Evolutionary conservation across 30 jellyfish, hydroid and myxozoan genomes (phyloP).

Genomic region (Hydractinia symbiolongicarpus): DNA sequence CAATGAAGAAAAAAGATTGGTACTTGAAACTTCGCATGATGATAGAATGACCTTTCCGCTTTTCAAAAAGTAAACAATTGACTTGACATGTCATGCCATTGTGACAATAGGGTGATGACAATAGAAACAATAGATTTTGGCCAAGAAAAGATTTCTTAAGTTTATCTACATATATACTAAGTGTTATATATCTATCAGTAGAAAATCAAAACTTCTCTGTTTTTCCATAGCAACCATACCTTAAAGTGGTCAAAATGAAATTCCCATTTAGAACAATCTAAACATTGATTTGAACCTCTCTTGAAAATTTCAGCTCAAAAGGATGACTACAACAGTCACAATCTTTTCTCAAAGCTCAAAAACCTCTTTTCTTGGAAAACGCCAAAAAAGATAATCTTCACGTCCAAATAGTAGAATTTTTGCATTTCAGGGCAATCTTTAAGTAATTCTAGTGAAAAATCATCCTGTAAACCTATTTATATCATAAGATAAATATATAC

Average conservation of each 20-base stretch:
- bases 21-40: not conserved
- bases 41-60: not conserved
- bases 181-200: not conserved
- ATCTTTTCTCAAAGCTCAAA: conserved; percentile 12
- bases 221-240: not conserved
- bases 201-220: conserved; percentile 9
- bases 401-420: not conserved
- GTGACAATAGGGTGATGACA: conserved; percentile 18
- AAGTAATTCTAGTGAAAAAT: not conserved
- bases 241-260: not conserved
- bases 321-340: not conserved
- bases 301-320: conserved; percentile 14
- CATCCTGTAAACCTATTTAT: not conserved
- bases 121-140: not conserved
- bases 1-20: not conserved
- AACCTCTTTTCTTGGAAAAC: not conserved
- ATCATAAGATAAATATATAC: not conserved
- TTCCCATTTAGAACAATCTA: not conserved
- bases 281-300: not conserved
- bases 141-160: not conserved
- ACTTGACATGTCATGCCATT: not conserved
- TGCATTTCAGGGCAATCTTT: not conserved
- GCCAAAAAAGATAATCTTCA: conserved; percentile 1
- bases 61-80: not conserved
- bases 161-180: not conserved